These are phyloP conservation scores for Columba guinea DNA, from an alignment of 2,797 vertebrate genomes.

Conservation along the genomic window DNA sequence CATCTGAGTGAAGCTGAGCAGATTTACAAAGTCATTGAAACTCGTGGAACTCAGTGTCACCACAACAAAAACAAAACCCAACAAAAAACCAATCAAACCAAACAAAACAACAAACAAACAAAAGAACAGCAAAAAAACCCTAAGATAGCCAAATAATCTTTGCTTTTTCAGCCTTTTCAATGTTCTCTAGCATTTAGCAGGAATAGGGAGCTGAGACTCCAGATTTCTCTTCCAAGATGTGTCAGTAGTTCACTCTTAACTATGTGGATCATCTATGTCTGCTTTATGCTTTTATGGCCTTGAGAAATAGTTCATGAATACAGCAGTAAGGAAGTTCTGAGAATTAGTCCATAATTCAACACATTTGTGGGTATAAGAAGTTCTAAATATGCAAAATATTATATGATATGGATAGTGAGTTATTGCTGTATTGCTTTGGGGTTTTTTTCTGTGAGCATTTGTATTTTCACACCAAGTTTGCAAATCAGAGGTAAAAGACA, in stretches of 20 bases:
- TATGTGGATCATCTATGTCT: background rate
- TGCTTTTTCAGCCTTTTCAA: background rate
- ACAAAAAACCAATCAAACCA: no score
- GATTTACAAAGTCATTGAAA: background rate
- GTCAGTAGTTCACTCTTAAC: background rate
- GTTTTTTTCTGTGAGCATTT: background rate
- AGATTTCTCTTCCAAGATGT: background rate
- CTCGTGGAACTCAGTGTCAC: background rate
- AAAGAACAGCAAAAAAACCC: background rate
- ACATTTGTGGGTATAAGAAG: background rate
- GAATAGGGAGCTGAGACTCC: background rate
- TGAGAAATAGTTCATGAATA: background rate
- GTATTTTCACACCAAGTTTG: background rate
- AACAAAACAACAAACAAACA: no score
- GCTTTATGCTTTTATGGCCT: background rate
- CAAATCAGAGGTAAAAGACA: background rate
- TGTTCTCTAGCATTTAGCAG: background rate
- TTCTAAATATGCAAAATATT: background rate
- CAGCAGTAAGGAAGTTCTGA: background rate
- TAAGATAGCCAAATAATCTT: background rate
- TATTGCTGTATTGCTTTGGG: background rate
- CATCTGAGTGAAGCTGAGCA: background rate
- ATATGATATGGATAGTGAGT: background rate
- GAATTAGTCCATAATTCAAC: background rate
- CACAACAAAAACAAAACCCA: background rate